phyloP scores from a whole-genome alignment of 1,140 invertebrate species.

The Trachymyrmex cornetzi region DNA sequence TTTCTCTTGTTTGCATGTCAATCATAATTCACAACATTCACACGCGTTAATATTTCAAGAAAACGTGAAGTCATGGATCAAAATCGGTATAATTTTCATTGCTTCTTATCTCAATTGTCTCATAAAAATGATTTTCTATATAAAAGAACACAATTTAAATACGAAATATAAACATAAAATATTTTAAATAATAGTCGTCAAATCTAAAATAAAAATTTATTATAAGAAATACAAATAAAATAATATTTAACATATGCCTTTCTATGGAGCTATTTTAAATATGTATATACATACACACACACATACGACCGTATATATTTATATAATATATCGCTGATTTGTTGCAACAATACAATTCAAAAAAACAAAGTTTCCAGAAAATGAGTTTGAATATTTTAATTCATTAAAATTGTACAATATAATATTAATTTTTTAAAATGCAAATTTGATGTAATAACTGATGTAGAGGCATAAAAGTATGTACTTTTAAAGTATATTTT shows the following conservation, averaged over 20 bases:
- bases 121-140: background rate
- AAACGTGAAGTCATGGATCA: background rate
- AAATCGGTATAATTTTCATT: constrained; percentile 26
- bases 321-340: background rate
- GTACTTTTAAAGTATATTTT: too few species aligned
- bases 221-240: background rate
- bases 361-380: too few species aligned
- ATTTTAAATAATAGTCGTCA: background rate
- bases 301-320: background rate
- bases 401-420: too few species aligned
- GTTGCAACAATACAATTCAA: too few species aligned
- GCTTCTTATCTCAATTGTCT: background rate
- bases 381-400: too few species aligned
- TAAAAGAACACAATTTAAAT: background rate
- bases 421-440: too few species aligned
- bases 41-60: constrained; percentile 15
- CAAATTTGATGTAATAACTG: too few species aligned
- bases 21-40: constrained; percentile 27
- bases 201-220: constrained; percentile 16
- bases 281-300: background rate
- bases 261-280: background rate
- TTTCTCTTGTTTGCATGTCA: constrained; percentile 23
- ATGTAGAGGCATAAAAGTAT: too few species aligned
- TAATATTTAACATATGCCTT: background rate
- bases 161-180: constrained; percentile 10